These are phyloP conservation scores for Cerastis rubricosa DNA, from an alignment of 2,888 invertebrate genomes.

Conservation along the genomic window DNA sequence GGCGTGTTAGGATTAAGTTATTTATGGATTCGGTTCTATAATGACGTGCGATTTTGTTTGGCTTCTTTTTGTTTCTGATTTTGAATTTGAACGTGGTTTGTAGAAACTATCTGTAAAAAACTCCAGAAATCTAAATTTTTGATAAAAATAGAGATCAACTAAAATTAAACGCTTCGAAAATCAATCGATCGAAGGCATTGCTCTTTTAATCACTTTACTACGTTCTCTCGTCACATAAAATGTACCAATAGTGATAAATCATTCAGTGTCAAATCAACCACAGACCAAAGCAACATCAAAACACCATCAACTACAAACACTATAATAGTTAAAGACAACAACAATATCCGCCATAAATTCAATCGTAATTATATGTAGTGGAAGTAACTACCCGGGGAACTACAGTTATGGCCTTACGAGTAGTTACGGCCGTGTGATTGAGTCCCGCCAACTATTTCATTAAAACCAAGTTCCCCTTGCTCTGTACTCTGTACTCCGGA, in stretches of 20 bases:
- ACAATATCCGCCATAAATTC: constrained; percentile 81
- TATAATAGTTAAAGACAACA: constrained; percentile 54
- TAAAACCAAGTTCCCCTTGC: constrained; percentile 62
- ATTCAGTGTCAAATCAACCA: too few species aligned
- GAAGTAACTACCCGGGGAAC: constrained; percentile 84
- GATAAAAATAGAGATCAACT: not conserved
- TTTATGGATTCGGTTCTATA: constrained; percentile 70
- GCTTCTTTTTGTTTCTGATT: not conserved
- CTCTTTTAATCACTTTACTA: not conserved
- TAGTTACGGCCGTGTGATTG: constrained; percentile 79
- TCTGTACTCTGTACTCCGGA: constrained; percentile 62
- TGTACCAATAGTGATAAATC: not conserved
- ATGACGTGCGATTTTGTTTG: constrained; percentile 65
- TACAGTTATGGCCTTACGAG: constrained; percentile 76
- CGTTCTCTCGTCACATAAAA: not conserved
- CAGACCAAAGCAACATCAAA: constrained; percentile 46
- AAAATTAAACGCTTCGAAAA: not conserved
- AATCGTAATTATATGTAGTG: constrained; percentile 90
- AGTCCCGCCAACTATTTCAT: constrained; percentile 73
- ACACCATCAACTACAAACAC: constrained; percentile 42
- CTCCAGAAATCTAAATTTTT: not conserved
- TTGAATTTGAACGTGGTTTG: not conserved
- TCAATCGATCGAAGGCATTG: not conserved
- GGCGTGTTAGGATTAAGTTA: constrained; percentile 79
- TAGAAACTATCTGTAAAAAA: not conserved